phyloP scores from a whole-genome alignment of 2,113 vertebrate genomes.

The Paraplagusia blochii region DNA sequence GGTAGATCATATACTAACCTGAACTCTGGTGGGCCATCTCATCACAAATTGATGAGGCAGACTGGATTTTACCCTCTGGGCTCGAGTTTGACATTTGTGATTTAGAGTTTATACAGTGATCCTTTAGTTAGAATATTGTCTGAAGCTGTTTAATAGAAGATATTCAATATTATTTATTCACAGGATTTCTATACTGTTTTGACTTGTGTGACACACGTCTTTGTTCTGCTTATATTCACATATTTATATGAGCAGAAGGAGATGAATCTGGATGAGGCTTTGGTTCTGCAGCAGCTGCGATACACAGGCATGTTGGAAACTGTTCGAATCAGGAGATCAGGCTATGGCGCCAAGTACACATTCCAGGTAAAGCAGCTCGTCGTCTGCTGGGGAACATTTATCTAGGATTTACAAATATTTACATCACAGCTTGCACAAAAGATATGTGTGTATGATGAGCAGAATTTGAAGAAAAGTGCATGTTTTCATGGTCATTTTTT shows the following conservation, averaged over 20 bases:
- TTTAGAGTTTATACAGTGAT: too few species aligned
- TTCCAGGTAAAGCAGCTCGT: conserved; percentile 83
- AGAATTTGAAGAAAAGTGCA: background rate
- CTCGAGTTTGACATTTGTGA: too few species aligned
- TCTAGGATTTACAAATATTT: background rate
- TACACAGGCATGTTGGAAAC: conserved; percentile 99
- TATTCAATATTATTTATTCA: too few species aligned
- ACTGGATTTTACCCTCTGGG: too few species aligned
- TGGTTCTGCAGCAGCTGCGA: conserved; percentile 93
- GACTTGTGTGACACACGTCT: background rate
- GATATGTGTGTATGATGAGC: background rate
- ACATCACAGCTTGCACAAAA: background rate
- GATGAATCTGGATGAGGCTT: conserved; percentile 87
- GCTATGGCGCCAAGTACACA: conserved; percentile 94
- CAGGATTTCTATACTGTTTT: too few species aligned
- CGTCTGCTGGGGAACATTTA: background rate
- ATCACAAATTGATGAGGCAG: too few species aligned
- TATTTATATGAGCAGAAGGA: conserved; percentile 80
- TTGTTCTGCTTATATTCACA: background rate
- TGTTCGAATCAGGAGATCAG: conserved; percentile 92
- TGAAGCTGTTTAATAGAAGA: too few species aligned
- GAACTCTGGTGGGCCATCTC: too few species aligned
- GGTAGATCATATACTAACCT: too few species aligned
- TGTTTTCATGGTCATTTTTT: background rate
- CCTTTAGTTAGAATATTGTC: too few species aligned